phyloP scores from a whole-genome alignment of 2,888 invertebrate species.

The Acrobasis consociella region DNA sequence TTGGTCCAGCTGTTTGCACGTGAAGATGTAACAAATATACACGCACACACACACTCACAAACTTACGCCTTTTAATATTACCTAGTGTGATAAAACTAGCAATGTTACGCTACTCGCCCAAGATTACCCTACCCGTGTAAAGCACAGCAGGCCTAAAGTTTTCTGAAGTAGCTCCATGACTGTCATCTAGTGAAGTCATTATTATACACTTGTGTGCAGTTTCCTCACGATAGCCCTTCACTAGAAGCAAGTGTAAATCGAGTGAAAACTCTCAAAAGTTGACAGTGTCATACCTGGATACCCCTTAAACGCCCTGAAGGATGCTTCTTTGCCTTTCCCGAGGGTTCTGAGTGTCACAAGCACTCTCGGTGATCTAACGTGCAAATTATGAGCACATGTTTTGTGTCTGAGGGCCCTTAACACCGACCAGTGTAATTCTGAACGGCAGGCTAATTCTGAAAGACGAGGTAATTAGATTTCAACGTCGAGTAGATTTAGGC shows the following conservation, averaged over 20 bases:
- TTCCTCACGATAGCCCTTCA: too few relatives aligned
- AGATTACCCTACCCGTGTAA: too few relatives aligned
- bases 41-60: too few relatives aligned
- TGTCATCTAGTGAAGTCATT: too few relatives aligned
- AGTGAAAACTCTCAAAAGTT: background rate
- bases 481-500: constrained; percentile 20
- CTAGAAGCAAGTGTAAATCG: background rate
- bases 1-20: too few relatives aligned
- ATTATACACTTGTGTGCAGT: too few relatives aligned
- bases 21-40: too few relatives aligned
- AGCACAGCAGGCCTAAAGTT: too few relatives aligned
- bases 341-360: constrained; percentile 34
- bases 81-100: too few relatives aligned
- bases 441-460: constrained; percentile 16
- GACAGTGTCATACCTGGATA: background rate
- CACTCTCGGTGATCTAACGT: constrained; percentile 41
- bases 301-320: constrained; percentile 3
- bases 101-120: too few relatives aligned
- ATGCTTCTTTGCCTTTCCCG: constrained; percentile 10
- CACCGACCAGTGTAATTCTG: constrained; percentile 4
- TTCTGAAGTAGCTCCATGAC: too few relatives aligned
- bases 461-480: constrained; percentile 17
- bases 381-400: constrained; percentile 49
- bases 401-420: constrained; percentile 39
- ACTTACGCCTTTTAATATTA: too few relatives aligned